A percentile compares a stretch with the other conserved stretches of the same genome.
phyloP scores from a whole-genome alignment of 2,888 invertebrate species.

The Mesoligia furuncula region DNA sequence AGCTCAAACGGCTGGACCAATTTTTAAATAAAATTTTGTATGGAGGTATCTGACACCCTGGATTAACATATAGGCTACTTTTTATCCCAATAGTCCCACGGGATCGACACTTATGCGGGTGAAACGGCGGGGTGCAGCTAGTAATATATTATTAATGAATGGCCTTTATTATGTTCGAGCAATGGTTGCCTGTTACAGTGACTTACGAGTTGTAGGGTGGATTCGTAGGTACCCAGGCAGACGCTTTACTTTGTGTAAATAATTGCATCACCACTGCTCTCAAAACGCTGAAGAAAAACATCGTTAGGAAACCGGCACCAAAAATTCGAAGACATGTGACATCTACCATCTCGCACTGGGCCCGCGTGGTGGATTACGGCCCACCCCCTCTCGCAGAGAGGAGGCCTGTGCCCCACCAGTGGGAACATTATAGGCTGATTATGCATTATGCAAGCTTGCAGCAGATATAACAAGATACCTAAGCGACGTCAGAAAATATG shows the following conservation, averaged over 20 bases:
- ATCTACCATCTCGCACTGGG: background rate
- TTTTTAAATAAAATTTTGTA: too few relatives aligned
- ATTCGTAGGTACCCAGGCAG: background rate
- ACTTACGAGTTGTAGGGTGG: background rate
- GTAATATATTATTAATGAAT: too few relatives aligned
- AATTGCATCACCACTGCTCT: background rate
- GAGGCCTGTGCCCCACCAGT: background rate
- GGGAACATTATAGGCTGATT: too few relatives aligned
- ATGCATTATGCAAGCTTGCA: background rate
- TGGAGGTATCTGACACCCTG: too few relatives aligned
- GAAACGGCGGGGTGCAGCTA: too few relatives aligned
- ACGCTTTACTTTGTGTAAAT: background rate
- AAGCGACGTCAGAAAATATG: background rate
- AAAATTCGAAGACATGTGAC: background rate
- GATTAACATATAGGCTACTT: too few relatives aligned
- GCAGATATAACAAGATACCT: background rate
- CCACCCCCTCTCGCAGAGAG: background rate
- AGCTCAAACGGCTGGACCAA: too few relatives aligned
- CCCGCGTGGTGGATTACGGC: background rate
- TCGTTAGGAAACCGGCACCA: background rate
- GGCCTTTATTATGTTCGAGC: background rate
- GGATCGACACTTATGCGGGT: too few relatives aligned
- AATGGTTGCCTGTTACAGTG: too few relatives aligned
- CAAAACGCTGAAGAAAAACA: background rate
- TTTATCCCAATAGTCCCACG: too few relatives aligned